These are phyloP conservation scores for Timandra comae DNA, from an alignment of 2,888 invertebrate genomes.

Conservation along the genomic window DNA sequence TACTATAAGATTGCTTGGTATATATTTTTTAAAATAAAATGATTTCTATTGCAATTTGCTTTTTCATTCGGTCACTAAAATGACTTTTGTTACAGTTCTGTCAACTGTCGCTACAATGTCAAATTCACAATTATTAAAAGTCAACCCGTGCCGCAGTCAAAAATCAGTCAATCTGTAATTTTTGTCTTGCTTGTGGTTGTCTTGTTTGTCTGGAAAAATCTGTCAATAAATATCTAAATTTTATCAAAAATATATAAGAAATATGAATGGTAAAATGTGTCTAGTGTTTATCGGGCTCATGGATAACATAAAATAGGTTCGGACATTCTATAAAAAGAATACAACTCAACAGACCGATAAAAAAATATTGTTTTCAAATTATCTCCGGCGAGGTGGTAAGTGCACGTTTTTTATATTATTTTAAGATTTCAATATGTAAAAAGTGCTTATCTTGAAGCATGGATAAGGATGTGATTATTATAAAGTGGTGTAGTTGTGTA, in stretches of 20 bases:
- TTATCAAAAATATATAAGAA: conserved; percentile 57
- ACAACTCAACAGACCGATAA: conserved; percentile 18
- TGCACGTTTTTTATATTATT: conserved; percentile 3
- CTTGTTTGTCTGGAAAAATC: conserved; percentile 30
- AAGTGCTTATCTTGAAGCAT: background rate
- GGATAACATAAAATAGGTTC: conserved; percentile 33
- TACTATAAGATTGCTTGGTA: too few relatives aligned
- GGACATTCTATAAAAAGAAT: conserved; percentile 22
- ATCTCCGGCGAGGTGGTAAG: conserved; percentile 46
- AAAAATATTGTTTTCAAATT: conserved; percentile 24
- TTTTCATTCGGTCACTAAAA: too few relatives aligned
- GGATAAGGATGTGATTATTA: conserved; percentile 2
- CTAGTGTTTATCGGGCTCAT: conserved; percentile 30
- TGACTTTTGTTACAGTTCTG: too few relatives aligned
- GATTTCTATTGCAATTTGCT: too few relatives aligned
- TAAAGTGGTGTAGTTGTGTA: background rate
- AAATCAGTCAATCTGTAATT: too few relatives aligned
- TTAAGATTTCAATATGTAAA: background rate
- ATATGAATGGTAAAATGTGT: conserved; percentile 62
- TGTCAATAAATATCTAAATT: conserved; percentile 28
- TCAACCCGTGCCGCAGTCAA: too few relatives aligned
- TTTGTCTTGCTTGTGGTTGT: too few relatives aligned
- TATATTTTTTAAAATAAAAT: too few relatives aligned
- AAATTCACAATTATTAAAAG: too few relatives aligned
- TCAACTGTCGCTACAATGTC: too few relatives aligned